These are phyloP conservation scores for Cryptocheilus praepositus DNA, from an alignment of 2,888 invertebrate genomes.

Conservation along the genomic window DNA sequence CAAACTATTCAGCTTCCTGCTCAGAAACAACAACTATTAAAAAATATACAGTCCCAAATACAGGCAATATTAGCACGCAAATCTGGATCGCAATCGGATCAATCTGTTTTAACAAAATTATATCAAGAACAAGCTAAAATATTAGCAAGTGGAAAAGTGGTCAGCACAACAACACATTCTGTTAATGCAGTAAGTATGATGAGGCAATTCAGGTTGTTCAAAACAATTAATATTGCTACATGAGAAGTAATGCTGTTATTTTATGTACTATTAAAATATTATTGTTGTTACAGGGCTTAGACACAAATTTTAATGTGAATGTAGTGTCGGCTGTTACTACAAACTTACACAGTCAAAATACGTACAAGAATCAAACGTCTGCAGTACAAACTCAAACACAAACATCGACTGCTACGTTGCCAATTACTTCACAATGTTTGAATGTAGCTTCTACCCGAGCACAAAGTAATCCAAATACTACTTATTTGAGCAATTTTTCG, in stretches of 20 bases:
- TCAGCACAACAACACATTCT: conserved; percentile 70
- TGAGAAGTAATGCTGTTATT: too few species aligned
- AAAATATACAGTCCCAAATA: conserved; percentile 78
- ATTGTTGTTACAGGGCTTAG: conserved; percentile 55
- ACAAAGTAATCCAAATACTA: conserved; percentile 57
- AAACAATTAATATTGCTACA: too few species aligned
- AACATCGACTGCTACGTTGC: conserved; percentile 50
- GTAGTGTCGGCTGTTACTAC: conserved; percentile 61
- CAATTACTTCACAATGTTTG: conserved; percentile 57
- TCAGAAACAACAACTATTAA: conserved; percentile 81
- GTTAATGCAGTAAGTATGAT: conserved; percentile 60
- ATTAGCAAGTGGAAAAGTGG: conserved; percentile 82
- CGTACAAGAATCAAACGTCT: conserved; percentile 70
- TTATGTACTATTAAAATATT: background rate
- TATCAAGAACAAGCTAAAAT: conserved; percentile 84
- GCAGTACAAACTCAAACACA: conserved; percentile 71
- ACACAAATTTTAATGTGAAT: conserved; percentile 61
- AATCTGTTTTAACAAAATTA: conserved; percentile 78
- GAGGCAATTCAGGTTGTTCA: background rate
- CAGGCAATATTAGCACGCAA: conserved; percentile 79
- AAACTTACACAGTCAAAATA: conserved; percentile 58
- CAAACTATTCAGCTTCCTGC: conserved; percentile 85
- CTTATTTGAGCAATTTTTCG: conserved; percentile 59
- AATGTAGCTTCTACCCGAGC: conserved; percentile 53
- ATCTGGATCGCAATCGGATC: conserved; percentile 77